Base-by-base conservation (phyloP, 92 coral and sea anemone genomes). In the Palythoa heliodiscus region DNA sequence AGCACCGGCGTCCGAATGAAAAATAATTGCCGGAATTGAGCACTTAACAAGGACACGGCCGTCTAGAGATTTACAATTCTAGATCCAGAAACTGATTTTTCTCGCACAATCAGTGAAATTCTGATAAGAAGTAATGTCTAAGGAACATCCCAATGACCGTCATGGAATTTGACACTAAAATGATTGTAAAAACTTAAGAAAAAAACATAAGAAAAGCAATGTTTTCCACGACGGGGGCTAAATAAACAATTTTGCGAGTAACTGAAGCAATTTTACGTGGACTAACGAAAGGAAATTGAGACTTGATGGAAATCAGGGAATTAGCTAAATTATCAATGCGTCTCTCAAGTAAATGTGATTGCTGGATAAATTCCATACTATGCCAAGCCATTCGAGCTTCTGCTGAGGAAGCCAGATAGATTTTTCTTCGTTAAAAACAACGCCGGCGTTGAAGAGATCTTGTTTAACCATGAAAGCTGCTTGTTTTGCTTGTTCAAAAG, bases 231-330 rank as follows among this genome's bases (percentile, higher is more conserved):
- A 64, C 70, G 70, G 78, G 87, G 16, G 88, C 76, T 58, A 90
- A 71, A 37, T 86, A 90, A 50, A 90, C 88, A 71, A 87, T 90
- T 85, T 87, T 85, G 23, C 88, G 91, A 67, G 85, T 82, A 53
- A 87, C 85, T 73, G 84, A 60, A 53, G 84, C 90, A 63, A 87
- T 70, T 47, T 52, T 71, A 39, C 70, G 61, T 38, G 86, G 81
- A 24, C 86, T 14, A 60, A 68, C 58, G 14, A 52, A 22, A 55
- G 80, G 82, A 24, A 87, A 71, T 5, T 11, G 57, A n/a, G 52
- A 38, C 78, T 68, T 80, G 14, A 87, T 50, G 47, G 38, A 11
- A 14, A 8, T 8, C 0, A 88, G 11, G 10, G 87, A 70, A 7
- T 64, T 64, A 13, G 13, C 70, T 63, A 57, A 64, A 22, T 38